phyloP scores from a whole-genome alignment of 2,113 vertebrate species.

The Jaculus jaculus region DNA sequence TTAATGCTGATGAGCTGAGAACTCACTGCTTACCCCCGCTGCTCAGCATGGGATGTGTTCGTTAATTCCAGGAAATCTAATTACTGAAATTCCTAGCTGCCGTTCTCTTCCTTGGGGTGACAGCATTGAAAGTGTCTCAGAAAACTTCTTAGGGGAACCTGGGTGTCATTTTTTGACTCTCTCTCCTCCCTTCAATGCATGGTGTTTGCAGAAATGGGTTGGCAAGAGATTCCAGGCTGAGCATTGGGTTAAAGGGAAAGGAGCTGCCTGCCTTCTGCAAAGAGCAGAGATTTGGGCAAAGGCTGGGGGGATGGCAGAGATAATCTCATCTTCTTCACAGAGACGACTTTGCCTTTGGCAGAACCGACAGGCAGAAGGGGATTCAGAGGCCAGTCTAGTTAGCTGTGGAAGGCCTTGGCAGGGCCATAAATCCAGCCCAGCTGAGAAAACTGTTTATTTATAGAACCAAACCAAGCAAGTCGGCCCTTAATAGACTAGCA shows the following conservation, averaged over 20 bases:
- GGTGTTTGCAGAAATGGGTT: neutral
- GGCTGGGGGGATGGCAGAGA: neutral
- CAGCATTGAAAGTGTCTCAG: neutral
- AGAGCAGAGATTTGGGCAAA: neutral
- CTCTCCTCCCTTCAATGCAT: neutral
- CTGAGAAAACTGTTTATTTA: slow-evolving; percentile 71
- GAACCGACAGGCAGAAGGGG: neutral
- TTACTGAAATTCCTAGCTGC: neutral
- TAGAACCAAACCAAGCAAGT: slow-evolving; percentile 59
- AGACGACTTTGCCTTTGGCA: neutral
- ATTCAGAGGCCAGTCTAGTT: neutral
- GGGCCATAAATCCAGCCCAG: slow-evolving; percentile 61
- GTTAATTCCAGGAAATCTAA: neutral
- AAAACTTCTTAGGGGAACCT: neutral
- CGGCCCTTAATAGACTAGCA: slow-evolving; percentile 58
- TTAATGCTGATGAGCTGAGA: slow-evolving; percentile 20
- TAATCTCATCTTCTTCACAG: neutral
- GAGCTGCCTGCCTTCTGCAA: neutral
- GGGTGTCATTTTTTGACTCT: neutral
- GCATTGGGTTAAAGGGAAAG: neutral
- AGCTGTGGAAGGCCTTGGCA: slow-evolving; percentile 47
- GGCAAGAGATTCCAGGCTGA: neutral
- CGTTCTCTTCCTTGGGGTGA: neutral
- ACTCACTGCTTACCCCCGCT: neutral
- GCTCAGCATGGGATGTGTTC: neutral